phyloP scores from a whole-genome alignment of 2,888 invertebrate genomes.

The Chironomus tentans region DNA sequence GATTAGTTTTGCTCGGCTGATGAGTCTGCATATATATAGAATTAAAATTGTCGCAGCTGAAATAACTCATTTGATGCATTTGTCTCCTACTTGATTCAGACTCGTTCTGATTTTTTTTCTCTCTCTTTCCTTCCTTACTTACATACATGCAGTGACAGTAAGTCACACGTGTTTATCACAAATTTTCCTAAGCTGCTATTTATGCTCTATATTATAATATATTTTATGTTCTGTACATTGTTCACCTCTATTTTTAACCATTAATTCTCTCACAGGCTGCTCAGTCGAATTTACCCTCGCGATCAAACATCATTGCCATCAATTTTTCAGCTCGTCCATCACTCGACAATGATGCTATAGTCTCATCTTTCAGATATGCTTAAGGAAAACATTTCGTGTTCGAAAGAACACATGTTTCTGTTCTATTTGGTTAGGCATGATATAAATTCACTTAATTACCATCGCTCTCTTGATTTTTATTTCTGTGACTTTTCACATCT shows the following conservation, averaged over 20 bases:
- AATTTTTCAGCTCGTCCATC: slow-evolving; percentile 17
- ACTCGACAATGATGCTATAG: neutral
- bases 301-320: slow-evolving; percentile 3
- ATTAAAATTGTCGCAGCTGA: slow-evolving; percentile 9
- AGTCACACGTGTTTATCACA: slow-evolving; percentile 9
- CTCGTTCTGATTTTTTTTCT: no score
- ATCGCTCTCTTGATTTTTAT: no score
- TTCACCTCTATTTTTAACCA: neutral
- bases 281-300: neutral
- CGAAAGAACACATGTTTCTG: no score
- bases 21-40: neutral
- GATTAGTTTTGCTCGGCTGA: neutral
- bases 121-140: no score
- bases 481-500: no score
- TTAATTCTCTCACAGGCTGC: neutral
- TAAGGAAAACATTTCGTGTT: no score
- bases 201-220: neutral
- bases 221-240: neutral
- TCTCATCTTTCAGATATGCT: neutral
- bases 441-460: no score
- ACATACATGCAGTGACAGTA: neutral
- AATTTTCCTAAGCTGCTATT: slow-evolving; percentile 11
- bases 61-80: slow-evolving; percentile 3
- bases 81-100: neutral
- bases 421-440: no score